phyloP scores from a whole-genome alignment of 2,888 invertebrate genomes.

The Coleophora flavipennella region DNA sequence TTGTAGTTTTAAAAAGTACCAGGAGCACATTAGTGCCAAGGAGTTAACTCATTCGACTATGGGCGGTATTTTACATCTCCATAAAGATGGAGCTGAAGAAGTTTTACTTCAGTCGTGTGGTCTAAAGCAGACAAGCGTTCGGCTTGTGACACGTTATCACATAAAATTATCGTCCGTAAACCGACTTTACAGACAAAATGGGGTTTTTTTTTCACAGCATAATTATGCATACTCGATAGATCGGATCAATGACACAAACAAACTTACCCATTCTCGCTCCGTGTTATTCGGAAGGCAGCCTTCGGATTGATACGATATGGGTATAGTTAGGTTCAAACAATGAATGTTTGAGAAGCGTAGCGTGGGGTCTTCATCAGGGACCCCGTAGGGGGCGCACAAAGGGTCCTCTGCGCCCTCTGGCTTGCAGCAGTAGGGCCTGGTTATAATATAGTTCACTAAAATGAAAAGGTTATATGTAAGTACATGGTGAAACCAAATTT shows the following conservation, averaged over 20 bases:
- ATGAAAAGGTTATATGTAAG: too few species aligned
- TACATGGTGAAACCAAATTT: too few species aligned
- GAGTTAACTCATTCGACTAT: too few species aligned
- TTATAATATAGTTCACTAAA: constrained; percentile 21
- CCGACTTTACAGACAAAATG: too few species aligned
- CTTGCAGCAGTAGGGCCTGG: constrained; percentile 23
- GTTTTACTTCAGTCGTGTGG: not conserved
- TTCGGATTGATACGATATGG: constrained; percentile 22
- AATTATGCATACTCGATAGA: too few species aligned
- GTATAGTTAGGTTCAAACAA: constrained; percentile 28
- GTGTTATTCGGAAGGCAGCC: constrained; percentile 23
- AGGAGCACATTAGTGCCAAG: too few species aligned
- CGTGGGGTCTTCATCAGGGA: constrained; percentile 25
- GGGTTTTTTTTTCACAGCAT: constrained; percentile 6
- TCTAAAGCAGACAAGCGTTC: not conserved
- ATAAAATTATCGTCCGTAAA: too few species aligned
- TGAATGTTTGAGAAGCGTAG: constrained; percentile 24
- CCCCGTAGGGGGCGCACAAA: constrained; percentile 19
- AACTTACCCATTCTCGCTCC: constrained; percentile 23
- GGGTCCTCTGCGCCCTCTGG: constrained; percentile 18
- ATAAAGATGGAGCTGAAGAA: too few species aligned
- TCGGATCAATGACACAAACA: too few species aligned
- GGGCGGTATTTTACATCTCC: too few species aligned
- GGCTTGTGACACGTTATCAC: too few species aligned
- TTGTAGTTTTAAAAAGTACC: too few species aligned